Percentiles rank a stretch among this genome's conserved stretches.
Evolutionary conservation across 2,113 vertebrate species (phyloP).

Genomic region (Vidua macroura): DNA sequence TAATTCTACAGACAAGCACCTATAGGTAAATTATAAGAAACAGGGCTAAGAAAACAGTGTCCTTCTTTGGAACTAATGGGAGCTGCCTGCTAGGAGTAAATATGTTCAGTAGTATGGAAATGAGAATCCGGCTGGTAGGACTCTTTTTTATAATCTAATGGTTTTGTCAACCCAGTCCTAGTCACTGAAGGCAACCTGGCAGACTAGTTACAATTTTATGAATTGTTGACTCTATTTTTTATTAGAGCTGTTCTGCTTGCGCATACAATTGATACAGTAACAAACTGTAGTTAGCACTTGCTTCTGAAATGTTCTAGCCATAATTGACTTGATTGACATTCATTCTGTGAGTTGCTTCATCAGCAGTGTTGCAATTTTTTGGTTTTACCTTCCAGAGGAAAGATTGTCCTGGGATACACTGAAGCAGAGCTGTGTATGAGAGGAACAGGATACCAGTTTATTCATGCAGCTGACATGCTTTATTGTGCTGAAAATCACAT

Average conservation of each 20-base stretch:
- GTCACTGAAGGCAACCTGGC: not conserved
- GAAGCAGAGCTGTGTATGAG: slow-evolving; percentile 81
- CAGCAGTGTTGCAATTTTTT: not conserved
- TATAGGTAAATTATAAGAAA: not conserved
- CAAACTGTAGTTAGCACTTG: not conserved
- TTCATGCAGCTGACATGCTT: slow-evolving; percentile 89
- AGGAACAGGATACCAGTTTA: slow-evolving; percentile 85
- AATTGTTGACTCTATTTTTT: not conserved
- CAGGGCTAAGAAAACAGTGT: not conserved
- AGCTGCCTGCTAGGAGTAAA: not conserved
- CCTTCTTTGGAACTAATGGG: not conserved
- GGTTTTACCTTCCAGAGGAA: slow-evolving; percentile 74
- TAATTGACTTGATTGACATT: not conserved
- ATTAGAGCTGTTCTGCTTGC: not conserved
- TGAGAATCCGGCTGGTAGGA: not conserved
- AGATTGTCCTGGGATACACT: slow-evolving; percentile 81
- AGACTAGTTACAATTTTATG: not conserved
- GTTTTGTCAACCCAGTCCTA: not conserved
- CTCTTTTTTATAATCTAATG: not conserved
- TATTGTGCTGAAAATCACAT: slow-evolving; percentile 85
- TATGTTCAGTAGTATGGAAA: not conserved
- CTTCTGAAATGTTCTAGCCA: not conserved
- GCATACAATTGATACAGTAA: not conserved
- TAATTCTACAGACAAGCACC: not conserved
- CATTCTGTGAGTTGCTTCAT: not conserved